phyloP scores from a whole-genome alignment of 2,113 vertebrate species.

The Turnix velox region DNA sequence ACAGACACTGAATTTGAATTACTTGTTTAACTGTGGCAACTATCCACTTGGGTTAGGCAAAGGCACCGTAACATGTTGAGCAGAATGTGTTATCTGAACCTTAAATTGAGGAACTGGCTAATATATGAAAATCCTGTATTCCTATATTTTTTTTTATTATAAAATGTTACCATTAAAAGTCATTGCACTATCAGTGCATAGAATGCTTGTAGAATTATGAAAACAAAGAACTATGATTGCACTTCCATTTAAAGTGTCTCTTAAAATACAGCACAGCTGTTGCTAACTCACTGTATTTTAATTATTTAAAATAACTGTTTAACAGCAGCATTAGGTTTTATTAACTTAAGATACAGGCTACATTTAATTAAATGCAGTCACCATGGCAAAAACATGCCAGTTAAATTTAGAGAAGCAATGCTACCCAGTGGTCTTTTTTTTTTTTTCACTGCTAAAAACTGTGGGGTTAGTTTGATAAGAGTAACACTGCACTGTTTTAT shows the following conservation, averaged over 20 bases:
- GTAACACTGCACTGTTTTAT: conserved; percentile 75
- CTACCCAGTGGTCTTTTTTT: conserved; percentile 69
- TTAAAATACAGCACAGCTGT: conserved; percentile 77
- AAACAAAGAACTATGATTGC: conserved; percentile 79
- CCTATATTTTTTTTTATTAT: conserved; percentile 71
- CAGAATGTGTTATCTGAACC: conserved; percentile 69
- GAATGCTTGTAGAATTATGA: conserved; percentile 78
- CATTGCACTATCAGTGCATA: conserved; percentile 80
- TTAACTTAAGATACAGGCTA: conserved; percentile 79
- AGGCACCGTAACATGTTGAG: conserved; percentile 79
- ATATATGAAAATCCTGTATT: conserved; percentile 68
- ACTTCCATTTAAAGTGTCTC: conserved; percentile 82
- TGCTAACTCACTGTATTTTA: conserved; percentile 79
- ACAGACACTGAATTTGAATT: conserved; percentile 71
- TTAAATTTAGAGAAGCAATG: conserved; percentile 65
- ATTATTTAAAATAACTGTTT: conserved; percentile 80
- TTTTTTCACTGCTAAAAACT: conserved; percentile 54
- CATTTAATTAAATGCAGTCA: conserved; percentile 80
- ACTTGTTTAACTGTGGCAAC: conserved; percentile 78
- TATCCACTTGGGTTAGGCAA: conserved; percentile 78
- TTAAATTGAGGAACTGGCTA: conserved; percentile 71
- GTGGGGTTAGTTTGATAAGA: conserved; percentile 68
- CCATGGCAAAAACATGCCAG: conserved; percentile 73
- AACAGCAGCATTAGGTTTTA: conserved; percentile 81
- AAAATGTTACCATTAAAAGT: conserved; percentile 76